Evolutionary conservation across 2,113 vertebrate genomes (phyloP).

Genomic region (Protomyctophum bolini): DNA sequence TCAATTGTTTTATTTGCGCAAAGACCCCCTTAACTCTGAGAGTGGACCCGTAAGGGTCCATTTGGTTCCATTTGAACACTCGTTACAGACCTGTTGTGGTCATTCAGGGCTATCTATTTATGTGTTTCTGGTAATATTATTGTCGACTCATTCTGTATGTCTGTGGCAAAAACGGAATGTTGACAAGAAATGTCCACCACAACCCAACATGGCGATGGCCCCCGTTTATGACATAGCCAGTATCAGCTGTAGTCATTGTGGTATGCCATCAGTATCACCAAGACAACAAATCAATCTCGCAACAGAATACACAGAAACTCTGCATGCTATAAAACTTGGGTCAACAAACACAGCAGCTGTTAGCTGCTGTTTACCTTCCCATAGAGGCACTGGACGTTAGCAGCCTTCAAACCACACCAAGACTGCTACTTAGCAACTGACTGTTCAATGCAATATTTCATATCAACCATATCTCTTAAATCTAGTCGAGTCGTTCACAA

Average conservation of each 20-base stretch:
- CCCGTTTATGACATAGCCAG: constrained; percentile 18
- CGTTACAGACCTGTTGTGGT: too few species aligned
- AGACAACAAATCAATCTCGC: constrained; percentile 60
- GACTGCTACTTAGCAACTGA: constrained; percentile 65
- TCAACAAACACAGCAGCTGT: constrained; percentile 76
- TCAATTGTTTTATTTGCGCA: too few species aligned
- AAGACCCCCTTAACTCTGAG: too few species aligned
- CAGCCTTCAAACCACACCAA: constrained; percentile 35
- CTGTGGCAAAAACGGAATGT: too few species aligned
- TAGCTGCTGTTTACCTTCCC: constrained; percentile 75
- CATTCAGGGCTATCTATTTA: too few species aligned
- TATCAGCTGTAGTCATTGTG: constrained; percentile 30
- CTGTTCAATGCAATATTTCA: constrained; percentile 40
- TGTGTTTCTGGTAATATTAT: too few species aligned
- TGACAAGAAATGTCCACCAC: too few species aligned
- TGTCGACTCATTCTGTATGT: too few species aligned
- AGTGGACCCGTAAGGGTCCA: too few species aligned
- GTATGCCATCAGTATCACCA: constrained; percentile 42
- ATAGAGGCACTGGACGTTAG: constrained; percentile 58
- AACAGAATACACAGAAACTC: constrained; percentile 60
- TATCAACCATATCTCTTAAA: constrained; percentile 27
- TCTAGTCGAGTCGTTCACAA: too few species aligned
- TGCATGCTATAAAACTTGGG: constrained; percentile 64
- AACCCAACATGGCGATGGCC: background rate
- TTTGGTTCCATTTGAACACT: too few species aligned